Percentiles rank a stretch among this genome's conserved stretches.
Evolutionary conservation across 2,888 invertebrate species (phyloP).

Genomic region (Ischnus inquisitorius): DNA sequence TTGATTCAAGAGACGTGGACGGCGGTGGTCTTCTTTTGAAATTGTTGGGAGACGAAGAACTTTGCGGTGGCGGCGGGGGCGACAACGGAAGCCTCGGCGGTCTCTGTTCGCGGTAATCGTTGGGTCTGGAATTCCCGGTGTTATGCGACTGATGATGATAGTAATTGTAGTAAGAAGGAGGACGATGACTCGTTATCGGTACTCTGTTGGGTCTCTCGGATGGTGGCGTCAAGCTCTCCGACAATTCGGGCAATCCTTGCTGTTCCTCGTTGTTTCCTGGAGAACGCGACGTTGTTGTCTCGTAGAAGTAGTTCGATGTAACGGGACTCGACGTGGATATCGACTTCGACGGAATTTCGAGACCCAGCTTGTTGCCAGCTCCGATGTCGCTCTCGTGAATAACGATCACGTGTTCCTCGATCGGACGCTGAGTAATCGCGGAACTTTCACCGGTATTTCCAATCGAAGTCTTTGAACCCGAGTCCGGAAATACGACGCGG

Average conservation of each 20-base stretch:
- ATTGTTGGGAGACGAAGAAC: constrained; percentile 46
- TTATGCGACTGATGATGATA: constrained; percentile 64
- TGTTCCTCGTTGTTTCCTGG: constrained; percentile 48
- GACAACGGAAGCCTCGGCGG: constrained; percentile 75
- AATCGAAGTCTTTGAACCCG: background rate
- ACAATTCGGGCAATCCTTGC: constrained; percentile 76
- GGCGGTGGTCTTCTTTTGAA: constrained; percentile 75
- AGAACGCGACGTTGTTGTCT: constrained; percentile 54
- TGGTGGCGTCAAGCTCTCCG: constrained; percentile 82
- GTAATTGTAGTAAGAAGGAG: constrained; percentile 79
- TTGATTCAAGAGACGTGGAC: constrained; percentile 76
- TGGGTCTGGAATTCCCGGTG: constrained; percentile 68
- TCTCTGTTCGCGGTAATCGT: constrained; percentile 68
- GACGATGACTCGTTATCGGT: constrained; percentile 70
- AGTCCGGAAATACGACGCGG: constrained; percentile 58
- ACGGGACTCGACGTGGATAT: constrained; percentile 28
- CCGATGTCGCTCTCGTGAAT: constrained; percentile 79
- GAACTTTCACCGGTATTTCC: constrained; percentile 50
- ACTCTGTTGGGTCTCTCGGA: constrained; percentile 73
- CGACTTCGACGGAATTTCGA: constrained; percentile 36
- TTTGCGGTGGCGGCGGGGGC: constrained; percentile 71
- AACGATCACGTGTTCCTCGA: constrained; percentile 81
- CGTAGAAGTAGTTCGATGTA: constrained; percentile 36
- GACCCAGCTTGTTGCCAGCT: constrained; percentile 71
- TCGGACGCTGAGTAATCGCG: constrained; percentile 63